Conservation (phyloP, 2,113 vertebrate species). For the Calidris pugnax region DNA sequence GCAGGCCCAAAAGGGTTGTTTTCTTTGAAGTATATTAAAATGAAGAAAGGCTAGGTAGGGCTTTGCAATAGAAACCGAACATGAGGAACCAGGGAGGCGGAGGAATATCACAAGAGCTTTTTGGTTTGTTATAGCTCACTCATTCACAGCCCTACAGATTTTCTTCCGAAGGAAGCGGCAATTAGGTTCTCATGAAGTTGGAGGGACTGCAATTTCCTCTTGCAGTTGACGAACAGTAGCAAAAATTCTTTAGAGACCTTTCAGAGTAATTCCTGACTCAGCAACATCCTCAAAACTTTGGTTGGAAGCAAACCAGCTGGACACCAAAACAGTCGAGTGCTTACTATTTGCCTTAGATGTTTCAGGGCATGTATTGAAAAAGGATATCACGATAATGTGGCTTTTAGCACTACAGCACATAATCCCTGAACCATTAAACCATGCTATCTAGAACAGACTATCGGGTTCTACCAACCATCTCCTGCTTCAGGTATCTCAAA, state of each 20-base stretch:
- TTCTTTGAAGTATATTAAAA: slow-evolving; percentile 30
- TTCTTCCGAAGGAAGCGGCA: slow-evolving; percentile 18
- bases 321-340: not conserved
- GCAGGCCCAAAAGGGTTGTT: not conserved
- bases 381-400: not conserved
- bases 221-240: slow-evolving; percentile 34
- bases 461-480: not conserved
- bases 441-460: not conserved
- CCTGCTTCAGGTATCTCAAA: not conserved
- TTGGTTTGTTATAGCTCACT: not conserved
- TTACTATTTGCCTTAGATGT: not conserved
- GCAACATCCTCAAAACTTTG: not conserved
- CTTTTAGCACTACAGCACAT: not conserved
- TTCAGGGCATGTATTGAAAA: not conserved
- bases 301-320: not conserved
- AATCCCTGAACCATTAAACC: not conserved
- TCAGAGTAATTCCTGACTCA: not conserved
- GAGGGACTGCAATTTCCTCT: slow-evolving; percentile 36
- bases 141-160: slow-evolving; percentile 39
- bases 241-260: slow-evolving; percentile 34
- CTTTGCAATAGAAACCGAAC: slow-evolving; percentile 10
- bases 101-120: not conserved
- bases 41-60: slow-evolving; percentile 65
- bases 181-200: slow-evolving; percentile 33
- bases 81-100: not conserved